These are phyloP conservation scores for Drosophila putrida DNA, from an alignment of 2,888 invertebrate genomes.

Conservation along the genomic window DNA sequence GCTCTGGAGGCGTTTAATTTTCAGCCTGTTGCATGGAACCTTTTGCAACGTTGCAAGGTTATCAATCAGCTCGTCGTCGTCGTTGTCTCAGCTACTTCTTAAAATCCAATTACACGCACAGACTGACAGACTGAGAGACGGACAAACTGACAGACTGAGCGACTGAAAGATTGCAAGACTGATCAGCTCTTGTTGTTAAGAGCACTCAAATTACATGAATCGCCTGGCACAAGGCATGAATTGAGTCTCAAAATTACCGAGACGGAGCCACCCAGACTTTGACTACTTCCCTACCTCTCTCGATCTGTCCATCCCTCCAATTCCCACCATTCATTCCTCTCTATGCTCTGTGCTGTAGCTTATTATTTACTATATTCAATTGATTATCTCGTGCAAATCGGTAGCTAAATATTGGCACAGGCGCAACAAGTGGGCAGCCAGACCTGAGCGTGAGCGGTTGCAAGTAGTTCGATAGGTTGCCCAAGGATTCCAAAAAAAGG, in stretches of 20 bases:
- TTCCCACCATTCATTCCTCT: background rate
- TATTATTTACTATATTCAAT: slow-evolving; percentile 78
- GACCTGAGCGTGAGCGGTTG: slow-evolving; percentile 38
- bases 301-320: background rate
- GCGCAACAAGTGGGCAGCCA: slow-evolving; percentile 73
- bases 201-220: slow-evolving; percentile 76
- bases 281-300: background rate
- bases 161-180: slow-evolving; percentile 32
- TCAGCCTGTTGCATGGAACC: slow-evolving; percentile 58
- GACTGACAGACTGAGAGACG: slow-evolving; percentile 31
- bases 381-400: slow-evolving; percentile 78
- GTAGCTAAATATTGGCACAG: slow-evolving; percentile 77
- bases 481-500: slow-evolving; percentile 2
- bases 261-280: slow-evolving; percentile 64
- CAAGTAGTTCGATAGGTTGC: slow-evolving; percentile 7
- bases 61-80: slow-evolving; percentile 67
- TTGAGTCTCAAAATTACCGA: slow-evolving; percentile 71
- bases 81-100: slow-evolving; percentile 67
- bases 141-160: slow-evolving; percentile 7
- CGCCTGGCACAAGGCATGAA: slow-evolving; percentile 55
- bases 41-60: slow-evolving; percentile 60
- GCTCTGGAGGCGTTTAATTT: slow-evolving; percentile 70
- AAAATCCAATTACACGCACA: slow-evolving; percentile 77
- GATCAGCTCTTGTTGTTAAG: slow-evolving; percentile 44
- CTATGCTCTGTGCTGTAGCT: slow-evolving; percentile 29